Base-by-base conservation (phyloP, 2,113 vertebrate species). In the Vanacampus margaritifer region DNA sequence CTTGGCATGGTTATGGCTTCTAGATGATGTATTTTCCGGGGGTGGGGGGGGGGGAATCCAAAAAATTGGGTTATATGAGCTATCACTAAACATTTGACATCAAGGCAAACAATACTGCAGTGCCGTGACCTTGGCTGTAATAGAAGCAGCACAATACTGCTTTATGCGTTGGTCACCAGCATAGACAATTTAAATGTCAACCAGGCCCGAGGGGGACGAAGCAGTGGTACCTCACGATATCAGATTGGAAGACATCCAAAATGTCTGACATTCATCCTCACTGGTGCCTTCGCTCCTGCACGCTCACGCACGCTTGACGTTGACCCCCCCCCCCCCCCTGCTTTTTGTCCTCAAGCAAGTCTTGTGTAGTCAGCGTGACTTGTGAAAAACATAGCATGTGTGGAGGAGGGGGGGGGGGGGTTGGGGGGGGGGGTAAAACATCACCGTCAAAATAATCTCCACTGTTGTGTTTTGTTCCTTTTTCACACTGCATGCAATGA, bases 161-260 rank as follows among this genome's bases (percentile, higher is more conserved):
- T 85, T 84, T 86, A 84, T 84, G 75, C 77, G 78, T 68, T 83
- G 81, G 80, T 87, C 78, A 84, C 84, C 54, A 56, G 82, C 76
- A 86, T 74, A 65, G 80, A 86, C 67, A 84, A 86, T 82, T 86
- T 54, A 86, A 89, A 88, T 87, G 84, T 87, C 86, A 89, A 68
- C 64, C 67, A 59, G 72, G 75, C 82, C 82, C 35, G 61, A 72
- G 68, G 72, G 80, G 63, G 59, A 67, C 72, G 77, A 74, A 59
- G 64, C 67, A 66, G 79, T 26, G 67, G 67, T 73, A 75, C 76
- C 72, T 61, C 61, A 72, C 67, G 73, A 60, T 75, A 78, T 77
- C 65, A 32, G 64, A 70, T 58, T 83, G 80, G 79, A 84, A 74
- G 45, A 67, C 21, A 13, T 78, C 76, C 81, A 84, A 83, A 72